phyloP scores from a whole-genome alignment of 2,888 invertebrate species.

The Rhingia campestris region DNA sequence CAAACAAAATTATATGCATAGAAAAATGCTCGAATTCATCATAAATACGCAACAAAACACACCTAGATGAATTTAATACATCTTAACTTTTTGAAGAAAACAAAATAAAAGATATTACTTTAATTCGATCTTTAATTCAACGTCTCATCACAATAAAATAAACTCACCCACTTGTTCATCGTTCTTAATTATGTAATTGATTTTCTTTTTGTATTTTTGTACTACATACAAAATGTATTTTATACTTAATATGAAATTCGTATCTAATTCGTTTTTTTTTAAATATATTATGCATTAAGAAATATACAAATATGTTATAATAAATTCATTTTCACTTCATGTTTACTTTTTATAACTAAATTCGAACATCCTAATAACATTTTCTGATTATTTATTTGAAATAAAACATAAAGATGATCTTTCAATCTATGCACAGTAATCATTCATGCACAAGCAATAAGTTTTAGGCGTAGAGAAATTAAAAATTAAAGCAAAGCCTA shows the following conservation, averaged over 20 bases:
- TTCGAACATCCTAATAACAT: conserved; percentile 52
- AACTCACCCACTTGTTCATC: conserved; percentile 43
- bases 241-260: conserved; percentile 46
- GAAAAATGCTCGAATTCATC: too few relatives aligned
- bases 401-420: conserved; percentile 20
- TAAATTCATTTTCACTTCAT: conserved; percentile 30
- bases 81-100: too few relatives aligned
- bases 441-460: conserved; percentile 32
- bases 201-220: conserved; percentile 36
- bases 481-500: background rate
- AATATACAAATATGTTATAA: conserved; percentile 67
- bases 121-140: conserved; percentile 43
- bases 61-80: too few relatives aligned
- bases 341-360: conserved; percentile 24
- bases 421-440: conserved; percentile 38
- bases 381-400: conserved; percentile 26
- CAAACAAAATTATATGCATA: too few relatives aligned
- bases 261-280: conserved; percentile 33
- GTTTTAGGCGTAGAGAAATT: background rate
- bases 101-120: background rate
- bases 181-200: conserved; percentile 41
- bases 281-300: conserved; percentile 57
- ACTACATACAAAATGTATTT: conserved; percentile 49
- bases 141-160: conserved; percentile 39
- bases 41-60: too few relatives aligned